Percentiles rank a stretch among this genome's conserved stretches.
These are phyloP conservation scores for Yoshiicerus persimilis DNA, from an alignment of 1,140 invertebrate genomes.

Conservation along the genomic window DNA sequence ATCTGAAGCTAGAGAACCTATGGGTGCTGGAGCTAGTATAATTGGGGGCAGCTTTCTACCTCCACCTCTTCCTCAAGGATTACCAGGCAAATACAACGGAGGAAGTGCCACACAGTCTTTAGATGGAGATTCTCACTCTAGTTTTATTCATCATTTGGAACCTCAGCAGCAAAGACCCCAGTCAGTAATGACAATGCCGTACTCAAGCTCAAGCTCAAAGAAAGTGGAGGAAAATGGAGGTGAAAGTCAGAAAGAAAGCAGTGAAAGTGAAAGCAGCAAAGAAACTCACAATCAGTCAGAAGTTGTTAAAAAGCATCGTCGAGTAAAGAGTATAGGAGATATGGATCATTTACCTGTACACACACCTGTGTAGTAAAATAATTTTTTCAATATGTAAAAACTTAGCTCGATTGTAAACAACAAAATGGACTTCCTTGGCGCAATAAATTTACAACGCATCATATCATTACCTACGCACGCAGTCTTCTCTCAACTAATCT, in stretches of 20 bases:
- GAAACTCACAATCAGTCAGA: background rate
- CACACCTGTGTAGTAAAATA: constrained; percentile 52
- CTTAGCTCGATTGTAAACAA: background rate
- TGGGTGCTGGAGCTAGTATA: constrained; percentile 51
- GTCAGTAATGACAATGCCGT: constrained; percentile 19
- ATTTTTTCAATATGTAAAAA: background rate
- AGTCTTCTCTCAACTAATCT: background rate
- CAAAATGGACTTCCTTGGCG: background rate
- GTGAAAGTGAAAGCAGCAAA: background rate
- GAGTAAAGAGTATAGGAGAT: constrained; percentile 72
- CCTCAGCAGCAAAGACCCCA: constrained; percentile 25
- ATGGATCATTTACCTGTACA: constrained; percentile 62
- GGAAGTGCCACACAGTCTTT: constrained; percentile 52
- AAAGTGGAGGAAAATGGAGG: background rate
- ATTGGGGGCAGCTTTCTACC: constrained; percentile 56
- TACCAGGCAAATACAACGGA: constrained; percentile 60
- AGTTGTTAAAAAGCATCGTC: constrained; percentile 60
- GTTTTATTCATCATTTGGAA: background rate
- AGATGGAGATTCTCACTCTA: constrained; percentile 36
- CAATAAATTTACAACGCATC: constrained; percentile 3
- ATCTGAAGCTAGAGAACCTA: constrained; percentile 25
- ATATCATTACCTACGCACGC: background rate
- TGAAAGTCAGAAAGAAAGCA: background rate
- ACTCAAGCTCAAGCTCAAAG: constrained; percentile 22
- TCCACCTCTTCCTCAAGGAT: constrained; percentile 59